Conservation (phyloP, 1,140 invertebrate species). For the Pogonomyrmex barbatus region DNA sequence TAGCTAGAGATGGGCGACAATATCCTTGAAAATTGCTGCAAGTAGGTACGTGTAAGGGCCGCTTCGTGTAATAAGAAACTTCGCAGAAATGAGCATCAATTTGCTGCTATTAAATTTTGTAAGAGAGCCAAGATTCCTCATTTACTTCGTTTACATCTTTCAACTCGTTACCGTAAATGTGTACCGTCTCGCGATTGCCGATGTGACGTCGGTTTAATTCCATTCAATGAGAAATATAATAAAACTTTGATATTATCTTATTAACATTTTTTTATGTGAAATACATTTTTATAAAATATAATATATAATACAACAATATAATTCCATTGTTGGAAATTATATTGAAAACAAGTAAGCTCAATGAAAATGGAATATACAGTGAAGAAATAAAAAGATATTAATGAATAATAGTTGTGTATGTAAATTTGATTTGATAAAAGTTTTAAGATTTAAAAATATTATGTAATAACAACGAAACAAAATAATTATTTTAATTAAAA, state of each 20-base stretch:
- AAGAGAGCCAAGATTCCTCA: constrained; percentile 52
- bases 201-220: constrained; percentile 27
- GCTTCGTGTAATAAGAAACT: constrained; percentile 56
- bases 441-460: background rate
- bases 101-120: constrained; percentile 58
- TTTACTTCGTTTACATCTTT: constrained; percentile 57
- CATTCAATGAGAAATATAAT: background rate
- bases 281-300: background rate
- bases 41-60: constrained; percentile 36
- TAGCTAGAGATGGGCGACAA: constrained; percentile 53
- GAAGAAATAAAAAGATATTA: background rate
- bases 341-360: background rate
- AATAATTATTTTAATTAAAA: constrained; percentile 14
- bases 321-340: background rate
- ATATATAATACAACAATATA: background rate
- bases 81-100: constrained; percentile 55
- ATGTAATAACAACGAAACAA: background rate
- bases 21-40: constrained; percentile 58
- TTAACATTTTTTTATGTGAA: background rate
- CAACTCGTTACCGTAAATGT: constrained; percentile 40
- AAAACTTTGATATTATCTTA: background rate
- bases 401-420: background rate
- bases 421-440: background rate
- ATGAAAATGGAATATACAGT: background rate
- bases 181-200: constrained; percentile 7